Evolutionary conservation across 92 coral and sea anemone genomes (phyloP).

Genomic region (Palythoa grandis): DNA sequence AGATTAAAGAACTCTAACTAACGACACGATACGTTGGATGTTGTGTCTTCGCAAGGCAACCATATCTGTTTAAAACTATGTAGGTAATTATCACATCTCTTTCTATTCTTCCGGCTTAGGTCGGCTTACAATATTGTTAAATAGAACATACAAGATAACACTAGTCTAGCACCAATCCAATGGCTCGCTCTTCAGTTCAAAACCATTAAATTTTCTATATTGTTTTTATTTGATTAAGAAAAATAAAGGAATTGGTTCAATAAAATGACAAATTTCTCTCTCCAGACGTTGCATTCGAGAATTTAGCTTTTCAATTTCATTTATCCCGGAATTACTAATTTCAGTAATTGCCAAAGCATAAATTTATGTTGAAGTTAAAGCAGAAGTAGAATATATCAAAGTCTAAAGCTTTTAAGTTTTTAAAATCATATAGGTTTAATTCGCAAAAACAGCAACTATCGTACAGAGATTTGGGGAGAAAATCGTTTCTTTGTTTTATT

Average conservation of each 20-base stretch:
- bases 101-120: background rate
- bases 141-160: background rate
- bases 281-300: background rate
- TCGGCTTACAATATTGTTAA: background rate
- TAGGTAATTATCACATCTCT: background rate
- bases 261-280: background rate
- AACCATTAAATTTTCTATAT: background rate
- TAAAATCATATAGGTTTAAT: background rate
- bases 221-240: background rate
- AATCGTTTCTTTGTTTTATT: background rate
- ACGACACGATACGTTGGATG: background rate
- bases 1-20: background rate
- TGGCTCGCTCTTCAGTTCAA: background rate
- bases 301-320: background rate
- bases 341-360: background rate
- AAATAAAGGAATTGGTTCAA: background rate
- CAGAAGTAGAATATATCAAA: background rate
- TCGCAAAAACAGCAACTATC: background rate
- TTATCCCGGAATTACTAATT: background rate
- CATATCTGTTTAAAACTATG: conserved; percentile 8
- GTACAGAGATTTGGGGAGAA: background rate
- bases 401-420: background rate
- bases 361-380: background rate
- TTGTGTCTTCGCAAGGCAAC: conserved; percentile 19
- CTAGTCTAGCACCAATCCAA: background rate